Conservation (phyloP, 2,888 invertebrate species). For the Patella depressa region DNA sequence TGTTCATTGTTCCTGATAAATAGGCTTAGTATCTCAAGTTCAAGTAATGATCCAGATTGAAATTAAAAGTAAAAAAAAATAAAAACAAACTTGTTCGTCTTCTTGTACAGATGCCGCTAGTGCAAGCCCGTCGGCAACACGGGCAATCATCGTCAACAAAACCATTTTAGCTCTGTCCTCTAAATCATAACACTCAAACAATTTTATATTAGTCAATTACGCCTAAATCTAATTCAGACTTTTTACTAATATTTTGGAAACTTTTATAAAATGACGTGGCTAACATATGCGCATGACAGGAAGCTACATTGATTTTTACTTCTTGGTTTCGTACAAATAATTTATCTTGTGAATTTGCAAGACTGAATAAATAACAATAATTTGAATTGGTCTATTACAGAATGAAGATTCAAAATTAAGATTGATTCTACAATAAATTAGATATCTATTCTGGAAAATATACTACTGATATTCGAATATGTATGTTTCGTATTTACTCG, state of each 20-base stretch:
- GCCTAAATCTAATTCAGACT: too few species aligned
- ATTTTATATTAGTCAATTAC: too few species aligned
- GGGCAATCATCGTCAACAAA: conserved; percentile 96
- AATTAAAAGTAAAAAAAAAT: neutral
- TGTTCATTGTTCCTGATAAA: too few species aligned
- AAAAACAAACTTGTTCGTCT: conserved; percentile 88
- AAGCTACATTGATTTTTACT: conserved; percentile 18
- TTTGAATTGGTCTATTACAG: neutral
- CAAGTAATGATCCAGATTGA: too few species aligned
- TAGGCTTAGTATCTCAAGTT: too few species aligned
- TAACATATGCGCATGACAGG: conserved; percentile 32
- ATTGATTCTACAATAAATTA: neutral
- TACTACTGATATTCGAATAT: too few species aligned
- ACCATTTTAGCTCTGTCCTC: conserved; percentile 80
- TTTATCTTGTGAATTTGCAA: neutral
- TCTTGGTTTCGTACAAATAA: neutral
- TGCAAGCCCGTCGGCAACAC: conserved; percentile 94
- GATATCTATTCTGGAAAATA: too few species aligned
- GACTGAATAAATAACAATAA: neutral
- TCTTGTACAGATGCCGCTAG: conserved; percentile 98
- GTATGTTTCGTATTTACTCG: too few species aligned
- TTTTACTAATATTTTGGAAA: neutral
- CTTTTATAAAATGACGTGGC: conserved; percentile 38
- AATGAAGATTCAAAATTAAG: neutral
- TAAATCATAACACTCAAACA: neutral